These are phyloP conservation scores for Noctilio leporinus DNA, from an alignment of 2,113 vertebrate genomes.

Conservation along the genomic window DNA sequence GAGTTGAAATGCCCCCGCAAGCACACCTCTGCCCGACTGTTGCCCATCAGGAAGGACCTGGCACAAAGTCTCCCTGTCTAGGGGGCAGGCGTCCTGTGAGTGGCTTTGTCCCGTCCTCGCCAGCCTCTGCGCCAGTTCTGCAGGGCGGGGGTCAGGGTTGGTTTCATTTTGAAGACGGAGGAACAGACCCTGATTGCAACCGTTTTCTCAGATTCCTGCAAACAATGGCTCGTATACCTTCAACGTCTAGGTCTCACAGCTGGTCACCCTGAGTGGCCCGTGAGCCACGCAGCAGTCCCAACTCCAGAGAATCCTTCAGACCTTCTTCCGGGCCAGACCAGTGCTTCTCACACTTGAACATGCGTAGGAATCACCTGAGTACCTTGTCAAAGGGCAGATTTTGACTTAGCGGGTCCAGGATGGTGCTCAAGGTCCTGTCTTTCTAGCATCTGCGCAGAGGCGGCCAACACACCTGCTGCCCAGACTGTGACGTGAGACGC, in stretches of 20 bases:
- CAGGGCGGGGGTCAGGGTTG: background rate
- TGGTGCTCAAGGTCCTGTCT: background rate
- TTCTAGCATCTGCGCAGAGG: background rate
- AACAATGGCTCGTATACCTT: background rate
- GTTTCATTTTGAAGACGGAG: constrained; percentile 3
- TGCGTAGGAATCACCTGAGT: background rate
- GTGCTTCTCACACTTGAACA: background rate
- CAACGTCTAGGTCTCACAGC: background rate
- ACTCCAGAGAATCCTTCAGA: background rate
- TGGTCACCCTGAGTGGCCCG: background rate
- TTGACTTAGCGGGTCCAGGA: background rate
- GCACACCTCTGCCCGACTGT: background rate
- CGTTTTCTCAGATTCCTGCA: background rate
- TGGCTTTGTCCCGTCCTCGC: background rate
- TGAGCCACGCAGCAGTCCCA: background rate
- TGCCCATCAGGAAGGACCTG: background rate
- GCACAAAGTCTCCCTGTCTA: background rate
- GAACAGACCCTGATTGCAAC: background rate
- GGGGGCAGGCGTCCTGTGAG: background rate
- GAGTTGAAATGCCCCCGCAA: background rate
- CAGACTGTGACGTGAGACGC: background rate
- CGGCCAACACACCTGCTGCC: background rate
- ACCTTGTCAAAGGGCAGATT: background rate
- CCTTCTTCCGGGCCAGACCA: background rate
- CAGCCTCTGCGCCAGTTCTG: background rate